These are phyloP conservation scores for Stegana nigrithorax DNA, from an alignment of 2,888 invertebrate genomes.

Conservation along the genomic window DNA sequence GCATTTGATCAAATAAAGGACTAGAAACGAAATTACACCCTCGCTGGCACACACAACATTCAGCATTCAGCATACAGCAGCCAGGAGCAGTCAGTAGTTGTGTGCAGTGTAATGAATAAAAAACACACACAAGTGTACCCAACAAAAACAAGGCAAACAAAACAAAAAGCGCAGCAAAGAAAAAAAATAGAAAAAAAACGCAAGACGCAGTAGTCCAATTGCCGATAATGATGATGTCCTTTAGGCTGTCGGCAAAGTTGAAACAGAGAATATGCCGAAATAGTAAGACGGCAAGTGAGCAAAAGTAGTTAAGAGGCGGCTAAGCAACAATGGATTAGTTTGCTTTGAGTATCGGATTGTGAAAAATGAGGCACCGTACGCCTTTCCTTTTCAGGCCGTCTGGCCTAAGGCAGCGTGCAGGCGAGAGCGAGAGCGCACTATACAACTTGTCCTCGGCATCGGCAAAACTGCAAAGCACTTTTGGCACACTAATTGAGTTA, in stretches of 20 bases:
- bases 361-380: constrained; percentile 23
- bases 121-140: no score
- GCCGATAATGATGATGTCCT: constrained; percentile 60
- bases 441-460: not conserved
- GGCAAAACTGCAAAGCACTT: constrained; percentile 32
- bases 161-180: constrained; percentile 2
- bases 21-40: no score
- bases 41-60: no score
- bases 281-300: constrained; percentile 38
- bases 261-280: no score
- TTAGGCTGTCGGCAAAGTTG: constrained; percentile 54
- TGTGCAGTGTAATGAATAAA: no score
- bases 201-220: constrained; percentile 61
- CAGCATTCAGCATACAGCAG: no score
- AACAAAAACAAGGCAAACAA: constrained; percentile 18
- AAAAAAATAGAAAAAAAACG: constrained; percentile 31
- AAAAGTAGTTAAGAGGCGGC: constrained; percentile 35
- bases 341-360: no score
- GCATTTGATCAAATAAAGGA: constrained; percentile 32
- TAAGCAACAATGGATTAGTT: constrained; percentile 28
- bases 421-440: not conserved
- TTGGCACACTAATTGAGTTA: constrained; percentile 58
- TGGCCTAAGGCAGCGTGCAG: constrained; percentile 26
- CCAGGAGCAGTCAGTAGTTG: no score
- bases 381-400: constrained; percentile 10